Conservation (phyloP, 2,888 invertebrate genomes). For the Thalpophila matura region DNA sequence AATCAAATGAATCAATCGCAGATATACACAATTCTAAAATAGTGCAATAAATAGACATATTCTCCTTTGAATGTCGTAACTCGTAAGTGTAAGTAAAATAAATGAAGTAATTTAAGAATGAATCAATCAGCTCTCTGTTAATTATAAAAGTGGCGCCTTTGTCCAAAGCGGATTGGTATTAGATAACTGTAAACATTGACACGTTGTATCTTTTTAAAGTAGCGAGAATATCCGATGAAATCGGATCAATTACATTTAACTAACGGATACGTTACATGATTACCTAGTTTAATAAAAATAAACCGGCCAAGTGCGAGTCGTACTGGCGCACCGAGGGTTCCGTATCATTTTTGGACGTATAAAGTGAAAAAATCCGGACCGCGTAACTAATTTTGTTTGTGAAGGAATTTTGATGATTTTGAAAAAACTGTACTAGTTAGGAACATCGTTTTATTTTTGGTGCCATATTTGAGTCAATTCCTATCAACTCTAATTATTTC, state of each 20-base stretch:
- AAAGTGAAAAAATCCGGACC: too few relatives aligned
- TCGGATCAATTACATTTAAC: conserved; percentile 63
- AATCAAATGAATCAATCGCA: conserved; percentile 45
- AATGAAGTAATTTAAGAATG: conserved; percentile 10
- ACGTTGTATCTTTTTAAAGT: conserved; percentile 56
- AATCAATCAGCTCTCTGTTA: conserved; percentile 24
- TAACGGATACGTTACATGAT: conserved; percentile 55
- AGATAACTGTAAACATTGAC: conserved; percentile 49
- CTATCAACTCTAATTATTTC: too few relatives aligned
- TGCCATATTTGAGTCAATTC: too few relatives aligned
- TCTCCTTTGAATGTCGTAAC: neutral
- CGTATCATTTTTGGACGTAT: too few relatives aligned
- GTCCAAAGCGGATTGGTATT: conserved; percentile 55
- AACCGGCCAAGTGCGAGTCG: too few relatives aligned
- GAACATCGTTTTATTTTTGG: too few relatives aligned
- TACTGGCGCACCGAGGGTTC: too few relatives aligned
- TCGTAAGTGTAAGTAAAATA: conserved; percentile 17
- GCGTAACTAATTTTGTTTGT: too few relatives aligned
- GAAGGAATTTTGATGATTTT: too few relatives aligned
- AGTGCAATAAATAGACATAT: conserved; percentile 51
- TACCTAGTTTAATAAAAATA: too few relatives aligned
- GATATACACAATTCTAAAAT: conserved; percentile 4
- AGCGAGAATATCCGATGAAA: conserved; percentile 72
- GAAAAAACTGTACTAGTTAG: too few relatives aligned
- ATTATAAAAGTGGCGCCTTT: conserved; percentile 38